Evolutionary conservation across 2,888 invertebrate species (phyloP).

Genomic region (Scaptodrosophila latifasciaeformis): DNA sequence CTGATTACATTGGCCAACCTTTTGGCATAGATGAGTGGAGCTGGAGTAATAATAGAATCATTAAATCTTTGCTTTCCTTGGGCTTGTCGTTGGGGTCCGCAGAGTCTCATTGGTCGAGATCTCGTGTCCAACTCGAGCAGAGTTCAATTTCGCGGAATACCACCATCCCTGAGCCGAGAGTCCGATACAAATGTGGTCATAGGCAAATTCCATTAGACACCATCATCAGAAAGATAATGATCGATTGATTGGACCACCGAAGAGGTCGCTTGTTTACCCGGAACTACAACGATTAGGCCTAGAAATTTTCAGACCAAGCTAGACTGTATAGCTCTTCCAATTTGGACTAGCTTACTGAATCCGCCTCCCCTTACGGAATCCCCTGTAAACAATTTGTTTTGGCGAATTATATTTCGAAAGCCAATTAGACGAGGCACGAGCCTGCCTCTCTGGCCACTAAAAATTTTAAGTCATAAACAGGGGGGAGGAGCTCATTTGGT

Average conservation of each 20-base stretch:
- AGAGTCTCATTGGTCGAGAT: neutral
- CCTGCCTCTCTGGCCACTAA: constrained; percentile 8
- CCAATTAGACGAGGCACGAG: constrained; percentile 53
- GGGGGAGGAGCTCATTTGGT: too few species aligned
- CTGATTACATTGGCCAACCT: constrained; percentile 48
- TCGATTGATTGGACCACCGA: constrained; percentile 7
- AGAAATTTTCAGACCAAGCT: too few species aligned
- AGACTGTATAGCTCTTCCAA: too few species aligned
- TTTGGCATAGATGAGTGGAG: constrained; percentile 32
- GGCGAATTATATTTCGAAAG: constrained; percentile 55
- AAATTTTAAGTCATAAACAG: neutral
- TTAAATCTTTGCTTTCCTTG: constrained; percentile 41
- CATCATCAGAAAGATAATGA: constrained; percentile 5
- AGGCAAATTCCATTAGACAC: constrained; percentile 55
- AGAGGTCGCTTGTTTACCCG: constrained; percentile 18
- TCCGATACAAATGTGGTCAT: constrained; percentile 23
- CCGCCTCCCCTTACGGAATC: neutral
- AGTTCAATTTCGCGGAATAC: constrained; percentile 43
- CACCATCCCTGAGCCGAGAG: constrained; percentile 25
- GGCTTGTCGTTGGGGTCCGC: neutral
- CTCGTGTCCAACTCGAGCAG: constrained; percentile 16
- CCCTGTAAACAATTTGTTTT: constrained; percentile 43
- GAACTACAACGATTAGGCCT: constrained; percentile 28
- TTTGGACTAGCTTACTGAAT: too few species aligned
- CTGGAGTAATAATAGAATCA: constrained; percentile 56